Evolutionary conservation across 35 echinoderm and acorn worm species (phyloP).

Genomic region (Heliocidaris tuberculata): DNA sequence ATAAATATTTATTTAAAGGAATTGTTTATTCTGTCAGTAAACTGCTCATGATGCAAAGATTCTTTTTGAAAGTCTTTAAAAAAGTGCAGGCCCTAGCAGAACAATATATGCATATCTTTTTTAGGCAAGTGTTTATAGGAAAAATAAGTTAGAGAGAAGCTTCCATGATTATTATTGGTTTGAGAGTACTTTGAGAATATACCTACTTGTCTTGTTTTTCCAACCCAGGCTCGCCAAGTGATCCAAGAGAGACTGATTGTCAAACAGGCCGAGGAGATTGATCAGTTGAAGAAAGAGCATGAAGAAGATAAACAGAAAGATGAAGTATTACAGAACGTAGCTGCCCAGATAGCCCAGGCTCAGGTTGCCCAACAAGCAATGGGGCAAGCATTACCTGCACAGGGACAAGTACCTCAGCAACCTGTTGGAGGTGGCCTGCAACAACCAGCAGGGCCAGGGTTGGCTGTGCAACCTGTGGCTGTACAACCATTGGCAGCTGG

Average conservation of each 20-base stretch:
- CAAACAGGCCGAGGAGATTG: slow-evolving; percentile 46
- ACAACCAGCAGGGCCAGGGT: slow-evolving; percentile 15
- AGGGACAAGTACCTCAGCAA: slow-evolving; percentile 19
- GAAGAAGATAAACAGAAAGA: slow-evolving; percentile 41
- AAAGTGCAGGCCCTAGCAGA: no score
- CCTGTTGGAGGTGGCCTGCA: background rate
- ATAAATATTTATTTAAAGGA: no score
- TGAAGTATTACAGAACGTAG: background rate
- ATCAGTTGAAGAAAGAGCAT: slow-evolving; percentile 50
- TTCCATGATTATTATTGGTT: background rate
- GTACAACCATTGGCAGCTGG: slow-evolving; percentile 2
- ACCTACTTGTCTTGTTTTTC: background rate
- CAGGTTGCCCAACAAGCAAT: background rate
- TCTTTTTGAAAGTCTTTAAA: no score
- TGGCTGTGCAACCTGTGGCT: background rate
- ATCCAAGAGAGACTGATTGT: slow-evolving; percentile 56
- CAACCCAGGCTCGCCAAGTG: slow-evolving; percentile 32
- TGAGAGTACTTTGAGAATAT: background rate
- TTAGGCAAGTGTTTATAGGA: no score
- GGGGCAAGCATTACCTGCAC: background rate
- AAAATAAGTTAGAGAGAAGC: no score
- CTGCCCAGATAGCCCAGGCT: background rate
- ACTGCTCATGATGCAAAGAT: no score
- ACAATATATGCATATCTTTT: no score
- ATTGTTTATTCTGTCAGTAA: no score